Base-by-base conservation (phyloP, 2,888 invertebrate genomes). In the Metellina segmentata region DNA sequence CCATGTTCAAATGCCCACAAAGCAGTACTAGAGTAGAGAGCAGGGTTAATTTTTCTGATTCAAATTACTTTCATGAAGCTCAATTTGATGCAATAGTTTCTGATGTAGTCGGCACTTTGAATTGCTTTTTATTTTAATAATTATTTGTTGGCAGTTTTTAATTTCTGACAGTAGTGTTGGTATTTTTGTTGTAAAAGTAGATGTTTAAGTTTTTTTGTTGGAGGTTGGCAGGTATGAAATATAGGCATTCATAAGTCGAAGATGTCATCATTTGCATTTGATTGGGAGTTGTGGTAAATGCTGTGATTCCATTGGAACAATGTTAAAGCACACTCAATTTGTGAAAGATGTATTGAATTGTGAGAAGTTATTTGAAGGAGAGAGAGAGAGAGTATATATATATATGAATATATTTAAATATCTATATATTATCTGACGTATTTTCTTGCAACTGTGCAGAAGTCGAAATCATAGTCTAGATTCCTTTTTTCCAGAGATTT, bases 401-500 rank as follows among this genome's bases (percentile, higher is more conserved):
- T 90, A 78, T 85, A 61, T 79, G 13, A 52, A 20, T 79, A 19
- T 79, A 53, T 88, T 72, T 88, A 77, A 72, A 82, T 78, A 82
- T 87, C 74, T 81, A 85, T 87, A 78, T 87, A 82, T 86, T 81
- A 81, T 87, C 49, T 82, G 70, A 81, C 71, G 77, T 91, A 82
- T 91, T 82, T 86, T 86, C 86, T 85, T 79, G 85, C 69, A 85
- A 61, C 78, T 83, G 81, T 87, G 79, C 69, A 85, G 71, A 81
- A 71, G 69, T 90, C 78, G 85, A 83, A 90, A 90, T 90, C 79
- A 49, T 90, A 90, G 83, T 85, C 69, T 90, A 90, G 90, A 85
- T 85, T 83, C 79, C 82, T 13, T 75, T 85, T 85, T 79, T 61
- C 69, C 20, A 52, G 89, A 90, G 90, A 85, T 48, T 83, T 89